Evolutionary conservation across 1,140 invertebrate genomes (phyloP), one percentile per base, ranked within the genome.

Genomic region (Ostrea edulis): DNA sequence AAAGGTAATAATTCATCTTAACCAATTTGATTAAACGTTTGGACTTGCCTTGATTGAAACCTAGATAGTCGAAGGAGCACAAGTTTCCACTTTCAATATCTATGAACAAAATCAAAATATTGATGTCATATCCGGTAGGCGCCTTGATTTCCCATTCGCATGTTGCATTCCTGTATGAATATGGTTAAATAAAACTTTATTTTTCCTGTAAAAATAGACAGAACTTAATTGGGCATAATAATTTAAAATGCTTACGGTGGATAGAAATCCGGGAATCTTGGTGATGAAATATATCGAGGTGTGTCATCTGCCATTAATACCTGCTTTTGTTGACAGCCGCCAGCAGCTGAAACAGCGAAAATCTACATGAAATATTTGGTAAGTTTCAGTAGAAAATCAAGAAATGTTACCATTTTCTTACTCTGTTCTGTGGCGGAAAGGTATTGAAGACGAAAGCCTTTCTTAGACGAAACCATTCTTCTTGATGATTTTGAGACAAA

Each of bases 221-320:
- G 12, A 44, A 44, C 35, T 44, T 44, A n/a, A 5, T 44, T 44
- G 35, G 35, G 5, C 35, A 44, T 44, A 44, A 44, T 44, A 44
- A 44, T 2, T 58, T 58, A 58, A 25, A 29, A 71, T 29, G n/a
- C 68, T 71, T 71, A 71, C 68, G 68, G 9, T 71, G 22, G 68
- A 14, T 71, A 71, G 0, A 11, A 25, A 71, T 71, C 9, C 7
- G 68, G 68, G 22, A 71, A 71, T 25, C 25, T 71, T 44, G 68
- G 68, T 3, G 68, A 71, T 71, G 68, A 71, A 71, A 71, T 71
- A 29, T 29, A 71, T 12, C 14, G 68, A 25, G 68, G 12, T 2
- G 68, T 71, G 22, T 71, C 68, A 8, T 71, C 68, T 12, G 68
- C n/a, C 68, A 71, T 29, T 71, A 71, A 71, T 29, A 71, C 68